Conservation (phyloP, 1,140 invertebrate genomes). For the Cheumatopsyche charites region DNA sequence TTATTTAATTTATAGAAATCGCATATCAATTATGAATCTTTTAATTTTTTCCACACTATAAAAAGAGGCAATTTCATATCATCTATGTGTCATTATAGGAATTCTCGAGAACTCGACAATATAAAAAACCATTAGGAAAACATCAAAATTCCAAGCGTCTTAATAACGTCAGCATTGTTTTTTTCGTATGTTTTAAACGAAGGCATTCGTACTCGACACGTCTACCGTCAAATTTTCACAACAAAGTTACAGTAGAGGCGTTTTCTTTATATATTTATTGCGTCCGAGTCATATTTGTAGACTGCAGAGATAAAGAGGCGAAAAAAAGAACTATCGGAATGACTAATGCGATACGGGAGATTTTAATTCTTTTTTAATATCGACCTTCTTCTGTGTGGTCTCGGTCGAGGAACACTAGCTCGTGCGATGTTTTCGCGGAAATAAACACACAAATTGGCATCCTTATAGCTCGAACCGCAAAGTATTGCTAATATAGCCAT, state of each 20-base stretch:
- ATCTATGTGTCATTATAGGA: too few species aligned
- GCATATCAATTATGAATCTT: too few species aligned
- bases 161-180: too few species aligned
- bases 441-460: constrained; percentile 33
- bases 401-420: background rate
- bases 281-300: background rate
- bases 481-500: constrained; percentile 48
- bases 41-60: too few species aligned
- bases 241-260: background rate
- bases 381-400: constrained; percentile 39
- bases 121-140: too few species aligned
- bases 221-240: too few species aligned
- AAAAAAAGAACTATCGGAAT: background rate
- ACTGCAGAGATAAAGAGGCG: background rate
- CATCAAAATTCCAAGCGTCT: too few species aligned
- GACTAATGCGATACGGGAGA: background rate
- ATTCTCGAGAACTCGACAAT: too few species aligned
- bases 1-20: too few species aligned
- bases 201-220: too few species aligned
- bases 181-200: too few species aligned
- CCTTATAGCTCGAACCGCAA: constrained; percentile 40
- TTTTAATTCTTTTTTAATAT: constrained; percentile 26
- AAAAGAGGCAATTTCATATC: too few species aligned
- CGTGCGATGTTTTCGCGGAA: constrained; percentile 41
- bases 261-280: constrained; percentile 3